A percentile compares a stretch with the other conserved stretches of the same genome.
Evolutionary conservation across 2,797 vertebrate genomes (phyloP).

Genomic region (Oophaga sylvatica): DNA sequence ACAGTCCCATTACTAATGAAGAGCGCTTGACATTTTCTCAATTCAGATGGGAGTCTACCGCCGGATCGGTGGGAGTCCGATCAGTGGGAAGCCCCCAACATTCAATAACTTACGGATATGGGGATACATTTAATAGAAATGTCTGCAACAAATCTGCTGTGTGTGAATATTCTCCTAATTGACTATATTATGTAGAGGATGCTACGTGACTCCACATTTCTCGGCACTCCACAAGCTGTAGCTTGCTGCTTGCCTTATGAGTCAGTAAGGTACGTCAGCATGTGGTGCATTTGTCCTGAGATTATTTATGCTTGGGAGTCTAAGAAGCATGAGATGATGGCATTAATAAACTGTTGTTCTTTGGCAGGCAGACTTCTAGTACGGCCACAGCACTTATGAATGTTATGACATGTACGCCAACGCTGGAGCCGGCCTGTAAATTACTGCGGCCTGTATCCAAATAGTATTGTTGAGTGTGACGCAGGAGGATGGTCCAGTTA

Average conservation of each 20-base stretch:
- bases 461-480: slow-evolving; percentile 26
- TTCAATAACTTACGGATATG: too few relatives aligned
- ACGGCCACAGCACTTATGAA: slow-evolving; percentile 28
- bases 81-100: too few relatives aligned
- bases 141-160: too few relatives aligned
- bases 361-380: background rate
- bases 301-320: slow-evolving; percentile 19
- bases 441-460: slow-evolving; percentile 11
- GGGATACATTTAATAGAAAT: too few relatives aligned
- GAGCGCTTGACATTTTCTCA: too few relatives aligned
- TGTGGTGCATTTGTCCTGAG: slow-evolving; percentile 13
- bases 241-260: background rate
- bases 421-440: slow-evolving; percentile 22
- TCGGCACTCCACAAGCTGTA: too few relatives aligned
- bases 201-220: too few relatives aligned
- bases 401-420: slow-evolving; percentile 54
- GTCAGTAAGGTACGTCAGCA: background rate
- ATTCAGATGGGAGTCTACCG: too few relatives aligned
- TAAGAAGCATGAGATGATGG: slow-evolving; percentile 16
- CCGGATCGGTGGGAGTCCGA: too few relatives aligned
- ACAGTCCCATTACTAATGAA: too few relatives aligned
- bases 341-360: slow-evolving; percentile 23
- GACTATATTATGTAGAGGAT: too few relatives aligned
- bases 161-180: too few relatives aligned
- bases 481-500: slow-evolving; percentile 5